These are phyloP conservation scores for Australoheros facetus DNA, from an alignment of 2,797 vertebrate species.

Conservation along the genomic window DNA sequence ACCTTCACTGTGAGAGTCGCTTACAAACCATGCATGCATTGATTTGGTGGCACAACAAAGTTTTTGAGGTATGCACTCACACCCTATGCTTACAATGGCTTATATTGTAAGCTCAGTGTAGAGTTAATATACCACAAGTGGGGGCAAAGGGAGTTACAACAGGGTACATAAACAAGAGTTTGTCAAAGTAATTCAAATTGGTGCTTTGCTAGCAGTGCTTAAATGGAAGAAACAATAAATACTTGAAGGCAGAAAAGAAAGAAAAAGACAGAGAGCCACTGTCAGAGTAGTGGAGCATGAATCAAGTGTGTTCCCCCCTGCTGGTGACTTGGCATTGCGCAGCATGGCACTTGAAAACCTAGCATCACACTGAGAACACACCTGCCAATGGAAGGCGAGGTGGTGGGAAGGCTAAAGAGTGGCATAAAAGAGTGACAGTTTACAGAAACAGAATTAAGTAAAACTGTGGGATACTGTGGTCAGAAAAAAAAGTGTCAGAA, in stretches of 20 bases:
- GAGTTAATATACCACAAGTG: not conserved
- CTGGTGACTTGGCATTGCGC: slow-evolving; percentile 59
- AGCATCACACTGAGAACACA: slow-evolving; percentile 69
- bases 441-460: slow-evolving; percentile 3
- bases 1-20: slow-evolving; percentile 12
- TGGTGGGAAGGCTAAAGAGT: slow-evolving; percentile 3
- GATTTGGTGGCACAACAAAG: slow-evolving; percentile 15
- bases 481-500: not conserved
- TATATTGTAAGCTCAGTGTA: not conserved
- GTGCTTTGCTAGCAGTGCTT: not conserved
- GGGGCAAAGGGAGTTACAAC: not conserved
- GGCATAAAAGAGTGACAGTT: not conserved
- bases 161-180: not conserved
- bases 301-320: slow-evolving; percentile 61
- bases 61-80: not conserved
- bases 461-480: not conserved
- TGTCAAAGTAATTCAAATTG: not conserved
- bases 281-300: slow-evolving; percentile 60
- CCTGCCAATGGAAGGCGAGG: slow-evolving; percentile 53
- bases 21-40: slow-evolving; percentile 2
- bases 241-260: not conserved
- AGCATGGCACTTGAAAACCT: slow-evolving; percentile 58
- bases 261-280: slow-evolving; percentile 3
- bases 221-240: not conserved
- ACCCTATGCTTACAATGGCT: not conserved